Conservation (phyloP, 1,140 invertebrate genomes). For the Microplitis mediator region DNA sequence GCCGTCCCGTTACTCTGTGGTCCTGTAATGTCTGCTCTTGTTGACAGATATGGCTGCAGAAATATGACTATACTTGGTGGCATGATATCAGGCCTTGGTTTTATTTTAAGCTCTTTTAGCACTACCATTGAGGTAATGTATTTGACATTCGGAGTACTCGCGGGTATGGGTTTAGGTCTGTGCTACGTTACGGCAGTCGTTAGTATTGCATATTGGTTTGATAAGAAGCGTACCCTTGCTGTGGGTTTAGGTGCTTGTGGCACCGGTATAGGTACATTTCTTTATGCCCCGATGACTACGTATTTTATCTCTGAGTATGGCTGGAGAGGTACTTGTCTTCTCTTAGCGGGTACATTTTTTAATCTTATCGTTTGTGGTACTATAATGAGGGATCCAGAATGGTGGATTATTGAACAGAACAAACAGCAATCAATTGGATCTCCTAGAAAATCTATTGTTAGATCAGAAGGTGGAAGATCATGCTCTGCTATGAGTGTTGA, state of each 20-base stretch:
- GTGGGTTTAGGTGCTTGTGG: conserved; percentile 92
- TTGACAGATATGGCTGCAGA: conserved; percentile 86
- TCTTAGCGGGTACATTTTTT: conserved; percentile 82
- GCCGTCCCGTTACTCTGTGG: conserved; percentile 87
- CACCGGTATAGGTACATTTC: conserved; percentile 83
- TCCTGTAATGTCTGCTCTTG: conserved; percentile 83
- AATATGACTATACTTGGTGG: conserved; percentile 83
- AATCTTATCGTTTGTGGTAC: conserved; percentile 89
- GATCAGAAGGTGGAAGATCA: conserved; percentile 51
- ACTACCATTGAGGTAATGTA: conserved; percentile 78
- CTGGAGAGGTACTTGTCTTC: conserved; percentile 85
- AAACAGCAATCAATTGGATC: conserved; percentile 50
- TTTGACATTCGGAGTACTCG: conserved; percentile 84
- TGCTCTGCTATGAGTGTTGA: conserved; percentile 58
- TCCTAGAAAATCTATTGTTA: conserved; percentile 53
- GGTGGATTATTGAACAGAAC: conserved; percentile 71
- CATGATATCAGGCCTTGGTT: conserved; percentile 77
- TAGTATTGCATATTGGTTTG: conserved; percentile 95
- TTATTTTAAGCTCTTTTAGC: conserved; percentile 77
- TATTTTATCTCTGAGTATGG: conserved; percentile 78
- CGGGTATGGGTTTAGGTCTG: conserved; percentile 83
- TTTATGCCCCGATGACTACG: conserved; percentile 83
- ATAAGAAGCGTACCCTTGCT: conserved; percentile 88
- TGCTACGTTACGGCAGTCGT: conserved; percentile 91
- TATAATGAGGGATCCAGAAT: conserved; percentile 85